These are phyloP conservation scores for Miltochrista miniata DNA, from an alignment of 2,888 invertebrate species.

Conservation along the genomic window DNA sequence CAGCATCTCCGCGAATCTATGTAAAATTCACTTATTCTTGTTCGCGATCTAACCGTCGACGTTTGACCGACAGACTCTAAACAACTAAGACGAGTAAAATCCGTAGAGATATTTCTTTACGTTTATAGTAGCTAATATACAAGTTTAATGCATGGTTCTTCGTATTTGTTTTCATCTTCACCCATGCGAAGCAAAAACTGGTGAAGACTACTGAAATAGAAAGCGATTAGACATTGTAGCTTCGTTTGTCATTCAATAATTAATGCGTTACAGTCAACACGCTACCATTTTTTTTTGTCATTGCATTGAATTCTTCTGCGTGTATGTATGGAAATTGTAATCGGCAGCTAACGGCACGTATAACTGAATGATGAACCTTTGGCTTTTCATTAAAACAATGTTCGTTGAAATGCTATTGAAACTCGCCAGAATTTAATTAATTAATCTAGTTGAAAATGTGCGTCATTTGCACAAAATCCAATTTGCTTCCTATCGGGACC, in stretches of 20 bases:
- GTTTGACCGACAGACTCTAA: no score
- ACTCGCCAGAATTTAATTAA: slow-evolving; percentile 59
- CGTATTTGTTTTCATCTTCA: neutral
- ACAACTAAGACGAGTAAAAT: no score
- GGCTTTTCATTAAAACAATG: slow-evolving; percentile 31
- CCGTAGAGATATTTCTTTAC: no score
- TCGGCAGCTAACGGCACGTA: slow-evolving; percentile 9
- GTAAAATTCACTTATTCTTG: no score
- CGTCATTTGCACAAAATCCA: slow-evolving; percentile 71
- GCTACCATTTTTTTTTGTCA: no score
- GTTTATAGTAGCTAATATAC: no score
- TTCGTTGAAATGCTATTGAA: slow-evolving; percentile 50
- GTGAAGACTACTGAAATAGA: slow-evolving; percentile 7
- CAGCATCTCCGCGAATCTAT: no score
- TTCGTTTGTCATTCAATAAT: slow-evolving; percentile 12
- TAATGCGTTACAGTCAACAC: neutral
- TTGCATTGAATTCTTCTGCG: no score
- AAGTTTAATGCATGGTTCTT: no score
- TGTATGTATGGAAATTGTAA: neutral
- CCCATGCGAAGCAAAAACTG: neutral
- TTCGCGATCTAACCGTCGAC: no score
- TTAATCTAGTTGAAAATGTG: slow-evolving; percentile 66
- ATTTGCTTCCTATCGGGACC: slow-evolving; percentile 66
- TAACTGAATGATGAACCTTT: slow-evolving; percentile 18
- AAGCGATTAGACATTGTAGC: slow-evolving; percentile 20